These are phyloP conservation scores for Apis florea DNA, from an alignment of 1,140 invertebrate genomes.

Conservation along the genomic window DNA sequence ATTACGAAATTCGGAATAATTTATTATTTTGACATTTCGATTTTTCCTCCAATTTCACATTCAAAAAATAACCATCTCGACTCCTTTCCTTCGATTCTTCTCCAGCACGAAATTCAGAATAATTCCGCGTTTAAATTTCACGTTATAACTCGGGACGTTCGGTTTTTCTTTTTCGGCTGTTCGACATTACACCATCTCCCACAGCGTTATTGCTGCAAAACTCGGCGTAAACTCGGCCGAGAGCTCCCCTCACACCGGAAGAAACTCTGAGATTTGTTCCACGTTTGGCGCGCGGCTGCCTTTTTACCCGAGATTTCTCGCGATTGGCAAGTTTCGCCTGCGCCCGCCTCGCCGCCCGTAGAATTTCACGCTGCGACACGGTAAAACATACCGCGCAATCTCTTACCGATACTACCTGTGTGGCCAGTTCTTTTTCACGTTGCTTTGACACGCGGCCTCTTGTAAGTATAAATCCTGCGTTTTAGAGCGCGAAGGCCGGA, in stretches of 20 bases:
- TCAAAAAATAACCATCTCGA: too few relatives aligned
- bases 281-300: background rate
- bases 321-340: constrained; percentile 1
- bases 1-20: too few relatives aligned
- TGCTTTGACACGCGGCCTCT: constrained; percentile 33
- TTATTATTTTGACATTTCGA: too few relatives aligned
- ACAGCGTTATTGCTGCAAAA: background rate
- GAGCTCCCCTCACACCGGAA: background rate
- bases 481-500: constrained; percentile 36
- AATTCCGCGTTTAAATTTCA: background rate
- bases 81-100: too few relatives aligned
- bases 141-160: background rate
- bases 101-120: background rate
- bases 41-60: too few relatives aligned
- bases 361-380: constrained; percentile 41
- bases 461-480: constrained; percentile 33
- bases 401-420: constrained; percentile 33
- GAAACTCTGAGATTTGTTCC: constrained; percentile 26
- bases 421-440: constrained; percentile 21
- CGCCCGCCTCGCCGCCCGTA: background rate
- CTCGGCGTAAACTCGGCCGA: background rate
- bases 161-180: background rate
- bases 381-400: constrained; percentile 30
- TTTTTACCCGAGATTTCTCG: background rate
- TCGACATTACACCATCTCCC: background rate